Conservation (phyloP, 2,113 vertebrate species). For the Calidris pygmaea region DNA sequence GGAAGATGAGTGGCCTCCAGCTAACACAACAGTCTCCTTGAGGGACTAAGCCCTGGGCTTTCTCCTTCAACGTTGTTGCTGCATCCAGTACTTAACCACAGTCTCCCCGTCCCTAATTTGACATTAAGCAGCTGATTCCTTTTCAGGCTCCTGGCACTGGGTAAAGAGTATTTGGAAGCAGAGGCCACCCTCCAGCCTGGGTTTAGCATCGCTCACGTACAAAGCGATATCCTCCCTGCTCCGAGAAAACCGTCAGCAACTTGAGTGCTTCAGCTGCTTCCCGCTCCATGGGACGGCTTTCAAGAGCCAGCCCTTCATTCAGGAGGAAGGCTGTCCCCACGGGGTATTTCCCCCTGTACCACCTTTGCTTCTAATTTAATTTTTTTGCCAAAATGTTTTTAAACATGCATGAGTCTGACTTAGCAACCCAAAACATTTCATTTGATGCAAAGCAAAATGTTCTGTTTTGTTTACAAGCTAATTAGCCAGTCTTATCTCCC, state of each 20-base stretch:
- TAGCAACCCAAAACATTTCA: conserved; percentile 19
- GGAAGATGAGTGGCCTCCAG: neutral
- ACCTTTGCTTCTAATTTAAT: neutral
- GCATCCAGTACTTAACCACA: neutral
- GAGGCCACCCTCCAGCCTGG: neutral
- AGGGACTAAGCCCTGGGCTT: neutral
- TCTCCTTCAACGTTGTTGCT: rapidly evolving
- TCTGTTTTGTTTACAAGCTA: conserved; percentile 24
- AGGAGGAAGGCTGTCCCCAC: neutral
- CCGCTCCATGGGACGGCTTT: neutral
- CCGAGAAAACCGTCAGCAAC: neutral
- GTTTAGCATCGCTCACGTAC: neutral
- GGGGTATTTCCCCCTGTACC: neutral
- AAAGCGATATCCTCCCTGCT: rapidly evolving
- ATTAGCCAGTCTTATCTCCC: conserved; percentile 7
- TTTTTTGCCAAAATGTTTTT: neutral
- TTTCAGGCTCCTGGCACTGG: neutral
- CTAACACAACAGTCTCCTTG: neutral
- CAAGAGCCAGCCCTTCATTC: neutral
- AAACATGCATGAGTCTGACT: conserved; percentile 2
- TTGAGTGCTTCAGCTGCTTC: neutral
- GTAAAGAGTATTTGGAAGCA: neutral
- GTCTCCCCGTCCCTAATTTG: neutral
- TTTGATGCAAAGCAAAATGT: conserved; percentile 20
- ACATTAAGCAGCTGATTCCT: neutral